Evolutionary conservation across 2,888 invertebrate genomes (phyloP).

Genomic region (Macrophya alboannulata): DNA sequence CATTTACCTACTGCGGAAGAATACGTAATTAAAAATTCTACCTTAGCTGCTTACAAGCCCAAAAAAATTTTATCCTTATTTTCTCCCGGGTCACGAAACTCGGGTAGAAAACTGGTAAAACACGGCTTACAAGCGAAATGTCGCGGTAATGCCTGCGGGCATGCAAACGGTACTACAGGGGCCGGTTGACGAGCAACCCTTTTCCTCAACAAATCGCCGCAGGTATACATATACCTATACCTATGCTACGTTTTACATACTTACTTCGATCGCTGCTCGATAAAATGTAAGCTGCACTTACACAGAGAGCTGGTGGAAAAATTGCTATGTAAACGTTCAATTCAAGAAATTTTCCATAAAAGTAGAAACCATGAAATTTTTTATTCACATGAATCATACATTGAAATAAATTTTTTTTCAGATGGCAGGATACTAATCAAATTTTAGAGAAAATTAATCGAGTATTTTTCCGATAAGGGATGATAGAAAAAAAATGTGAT

Average conservation of each 20-base stretch:
- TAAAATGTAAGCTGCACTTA: neutral
- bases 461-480: no score
- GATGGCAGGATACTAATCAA: neutral
- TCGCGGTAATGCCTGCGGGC: conserved; percentile 2
- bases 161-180: conserved; percentile 14
- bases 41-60: neutral
- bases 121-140: conserved; percentile 3
- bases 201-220: neutral
- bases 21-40: neutral
- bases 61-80: neutral
- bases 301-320: neutral
- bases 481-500: no score
- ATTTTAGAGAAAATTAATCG: no score
- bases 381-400: neutral
- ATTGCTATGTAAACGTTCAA: neutral
- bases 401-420: no score
- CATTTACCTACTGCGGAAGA: neutral
- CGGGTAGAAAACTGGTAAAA: neutral
- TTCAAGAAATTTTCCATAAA: neutral
- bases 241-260: no score
- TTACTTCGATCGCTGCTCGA: neutral
- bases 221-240: no score
- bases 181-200: conserved; percentile 20
- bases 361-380: neutral
- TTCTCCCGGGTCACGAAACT: neutral